These are phyloP conservation scores for Pseudobourletiella spinata DNA, from an alignment of 1,140 invertebrate genomes.

Conservation along the genomic window DNA sequence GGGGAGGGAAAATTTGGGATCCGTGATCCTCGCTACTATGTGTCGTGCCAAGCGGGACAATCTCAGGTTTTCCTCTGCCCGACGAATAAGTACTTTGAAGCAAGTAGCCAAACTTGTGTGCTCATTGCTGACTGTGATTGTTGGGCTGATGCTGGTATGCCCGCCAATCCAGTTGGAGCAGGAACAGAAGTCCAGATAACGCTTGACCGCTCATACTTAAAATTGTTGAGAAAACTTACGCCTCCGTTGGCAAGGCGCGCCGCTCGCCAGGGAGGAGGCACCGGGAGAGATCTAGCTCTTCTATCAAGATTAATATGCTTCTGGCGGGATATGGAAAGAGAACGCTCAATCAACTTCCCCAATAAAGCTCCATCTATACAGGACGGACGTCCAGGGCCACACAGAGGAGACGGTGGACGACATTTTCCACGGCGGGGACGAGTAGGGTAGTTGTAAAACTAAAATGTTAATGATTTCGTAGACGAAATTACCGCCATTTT, in stretches of 20 bases:
- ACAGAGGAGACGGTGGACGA: too few relatives aligned
- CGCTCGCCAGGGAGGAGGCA: background rate
- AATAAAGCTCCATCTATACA: constrained; percentile 2
- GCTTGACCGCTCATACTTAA: constrained; percentile 25
- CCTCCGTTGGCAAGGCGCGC: constrained; percentile 4
- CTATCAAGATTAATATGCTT: constrained; percentile 29
- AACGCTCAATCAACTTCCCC: constrained; percentile 17
- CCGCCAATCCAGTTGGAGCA: constrained; percentile 5
- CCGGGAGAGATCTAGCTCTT: constrained; percentile 8
- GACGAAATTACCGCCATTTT: too few relatives aligned
- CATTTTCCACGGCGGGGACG: too few relatives aligned
- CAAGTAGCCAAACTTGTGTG: background rate
- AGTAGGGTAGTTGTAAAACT: too few relatives aligned
- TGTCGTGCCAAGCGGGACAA: background rate
- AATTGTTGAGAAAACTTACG: constrained; percentile 14
- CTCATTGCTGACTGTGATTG: constrained; percentile 23
- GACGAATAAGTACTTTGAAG: constrained; percentile 29
- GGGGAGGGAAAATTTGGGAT: constrained; percentile 17
- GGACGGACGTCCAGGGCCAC: too few relatives aligned
- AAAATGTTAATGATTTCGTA: too few relatives aligned
- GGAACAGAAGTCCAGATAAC: constrained; percentile 7
- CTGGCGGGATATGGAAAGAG: constrained; percentile 34
- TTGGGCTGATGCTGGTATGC: constrained; percentile 26
- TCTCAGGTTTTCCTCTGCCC: constrained; percentile 23
- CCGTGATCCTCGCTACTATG: constrained; percentile 29